Base-by-base conservation (phyloP, 1,140 invertebrate species). In the Drosophila repleta region DNA sequence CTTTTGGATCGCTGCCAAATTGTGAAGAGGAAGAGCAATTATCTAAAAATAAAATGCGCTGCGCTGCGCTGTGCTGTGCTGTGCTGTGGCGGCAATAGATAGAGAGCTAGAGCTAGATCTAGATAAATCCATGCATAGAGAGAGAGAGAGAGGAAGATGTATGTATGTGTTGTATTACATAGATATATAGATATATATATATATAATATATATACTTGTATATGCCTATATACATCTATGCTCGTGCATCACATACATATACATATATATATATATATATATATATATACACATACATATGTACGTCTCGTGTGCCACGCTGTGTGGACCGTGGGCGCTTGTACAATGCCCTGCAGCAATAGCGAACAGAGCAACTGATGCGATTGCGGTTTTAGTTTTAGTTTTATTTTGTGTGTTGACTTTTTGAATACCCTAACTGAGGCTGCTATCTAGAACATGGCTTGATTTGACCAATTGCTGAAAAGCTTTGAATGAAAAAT, bases 21-120 rank as follows among this genome's bases (percentile, higher is more conserved):
- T 75, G 56, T 26, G 72, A 74, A 77, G 66, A 74, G 71, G 72
- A 71, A 74, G 75, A 77, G 58, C 43, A 55, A 70, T 63, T 66
- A 56, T 74, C 61, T 77, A 77, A 71, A 74, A 77, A 76, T 76
- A 76, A 73, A 74, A 65, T 46, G 57, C 60, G 39, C 64, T 45
- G 46, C 64, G 69, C 55, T 70, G 39, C 39, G 39, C 37, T 15
- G 26, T 29, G 26, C 4, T 2, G 24, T 2, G 24, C 26, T 29
- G 26, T 29, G 6, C 32, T 35, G 60, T 68, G 43, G 72, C 60
- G 66, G 60, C 71, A 56, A 64, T 66, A 74, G 61, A 64, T 48
- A 67, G 55, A 72, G 48, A 51, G 67, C 58, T 64, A 66, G 53
- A 72, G 67, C 62, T 67, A 67, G 63, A 72, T 72, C 53, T 53